Evolutionary conservation across 2,888 invertebrate genomes (phyloP), one percentile per base, ranked within the genome.

Genomic region (Drosophila helvetica): DNA sequence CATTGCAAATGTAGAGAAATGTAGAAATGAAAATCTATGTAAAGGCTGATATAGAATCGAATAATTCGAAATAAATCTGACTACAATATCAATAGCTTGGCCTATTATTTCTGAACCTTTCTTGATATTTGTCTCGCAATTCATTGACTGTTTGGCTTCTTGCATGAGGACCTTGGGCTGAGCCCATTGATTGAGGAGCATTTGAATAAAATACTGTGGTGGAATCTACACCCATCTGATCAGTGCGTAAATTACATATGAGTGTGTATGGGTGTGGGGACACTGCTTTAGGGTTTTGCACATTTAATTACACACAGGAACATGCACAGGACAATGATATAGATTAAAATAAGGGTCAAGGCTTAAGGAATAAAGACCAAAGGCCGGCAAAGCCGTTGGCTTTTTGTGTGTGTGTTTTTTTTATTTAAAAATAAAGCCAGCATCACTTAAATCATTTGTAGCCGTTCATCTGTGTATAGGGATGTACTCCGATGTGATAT

Each of bases 321-420:
- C 51, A 19, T 52, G 45, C 12, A 60, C 66, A 85, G 33, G 82
- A 79, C 75, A 83, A 86, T 86, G 81, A 83, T 86, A 83, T 83
- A 83, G 86, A 86, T 83, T 86, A 86, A 83, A 83, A 86, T 83
- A 86, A 83, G 86, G 86, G 82, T 83, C 80, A 86, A 83, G 83
- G 83, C 70, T 73, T 74, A 65, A 67, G 65, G 78, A 71, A 76
- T 15, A 78, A 71, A 82, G 81, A 79, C 79, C 75, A 77, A 81
- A 74, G 75, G 74, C 66, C 56, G 30, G 19, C 25, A 70, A 48
- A 48, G 65, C 27, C 47, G 61, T 27, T 62, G 62, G 62, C 62
- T 59, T 51, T 53, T 15, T 38, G 38, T 38, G 47, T 33, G 53
- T 22, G 48, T 54, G 48, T 46, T n/a, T n/a, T n/a, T n/a, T n/a